Percentiles rank a stretch among this genome's conserved stretches.
These are phyloP conservation scores for Diorhabda elongata DNA, from an alignment of 1,140 invertebrate species.

Conservation along the genomic window DNA sequence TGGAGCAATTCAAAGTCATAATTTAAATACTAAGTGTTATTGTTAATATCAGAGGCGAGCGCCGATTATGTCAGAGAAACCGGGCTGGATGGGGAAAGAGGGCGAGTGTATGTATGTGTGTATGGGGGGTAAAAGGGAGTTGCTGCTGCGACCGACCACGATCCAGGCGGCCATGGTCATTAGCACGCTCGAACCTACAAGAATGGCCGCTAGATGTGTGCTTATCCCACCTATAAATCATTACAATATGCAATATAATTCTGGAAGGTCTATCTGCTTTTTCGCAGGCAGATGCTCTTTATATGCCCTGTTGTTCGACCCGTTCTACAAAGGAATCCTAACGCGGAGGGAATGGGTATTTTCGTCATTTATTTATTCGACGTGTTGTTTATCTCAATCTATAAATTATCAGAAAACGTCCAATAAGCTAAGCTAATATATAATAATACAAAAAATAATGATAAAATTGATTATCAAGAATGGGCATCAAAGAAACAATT, in stretches of 20 bases:
- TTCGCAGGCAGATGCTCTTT: constrained; percentile 49
- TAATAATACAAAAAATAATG: no score
- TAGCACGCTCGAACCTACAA: constrained; percentile 48
- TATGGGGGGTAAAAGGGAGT: constrained; percentile 27
- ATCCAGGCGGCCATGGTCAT: constrained; percentile 47
- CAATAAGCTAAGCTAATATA: no score
- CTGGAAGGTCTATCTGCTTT: constrained; percentile 48
- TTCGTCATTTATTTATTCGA: background rate
- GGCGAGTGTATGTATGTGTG: constrained; percentile 26
- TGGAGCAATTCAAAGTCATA: constrained; percentile 49
- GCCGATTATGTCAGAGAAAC: constrained; percentile 35
- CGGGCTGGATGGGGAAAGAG: constrained; percentile 18
- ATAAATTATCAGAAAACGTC: background rate
- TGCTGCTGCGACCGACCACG: constrained; percentile 39
- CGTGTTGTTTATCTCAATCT: background rate
- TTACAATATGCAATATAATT: constrained; percentile 51
- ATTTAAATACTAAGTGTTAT: constrained; percentile 50
- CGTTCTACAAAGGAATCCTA: background rate
- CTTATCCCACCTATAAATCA: constrained; percentile 49
- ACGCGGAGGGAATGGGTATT: background rate
- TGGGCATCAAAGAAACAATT: no score
- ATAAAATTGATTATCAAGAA: no score
- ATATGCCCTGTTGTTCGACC: constrained; percentile 23
- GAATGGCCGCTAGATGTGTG: constrained; percentile 48
- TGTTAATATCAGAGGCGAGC: constrained; percentile 48